phyloP scores from a whole-genome alignment of 2,888 invertebrate genomes.

The Drosophila niveifrons region DNA sequence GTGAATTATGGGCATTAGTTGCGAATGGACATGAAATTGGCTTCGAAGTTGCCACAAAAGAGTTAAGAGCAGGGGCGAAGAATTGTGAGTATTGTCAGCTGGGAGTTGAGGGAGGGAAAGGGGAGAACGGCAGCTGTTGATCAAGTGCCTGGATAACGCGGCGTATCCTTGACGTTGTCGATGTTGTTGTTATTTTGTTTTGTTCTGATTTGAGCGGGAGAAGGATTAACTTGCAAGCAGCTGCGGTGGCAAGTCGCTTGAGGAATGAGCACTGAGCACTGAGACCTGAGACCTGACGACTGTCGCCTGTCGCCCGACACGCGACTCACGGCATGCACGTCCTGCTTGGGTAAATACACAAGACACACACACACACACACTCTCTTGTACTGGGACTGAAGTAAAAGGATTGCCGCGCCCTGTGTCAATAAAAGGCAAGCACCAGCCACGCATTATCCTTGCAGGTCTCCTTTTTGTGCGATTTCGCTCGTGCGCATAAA shows the following conservation, averaged over 20 bases:
- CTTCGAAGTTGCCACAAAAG: slow-evolving; percentile 18
- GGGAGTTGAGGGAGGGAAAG: slow-evolving; percentile 52
- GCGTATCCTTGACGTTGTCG: slow-evolving; percentile 42
- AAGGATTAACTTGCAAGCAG: slow-evolving; percentile 75
- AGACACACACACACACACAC: slow-evolving; percentile 28
- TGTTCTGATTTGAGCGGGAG: slow-evolving; percentile 61
- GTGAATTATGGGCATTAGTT: slow-evolving; percentile 74
- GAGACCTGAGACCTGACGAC: not conserved
- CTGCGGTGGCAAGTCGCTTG: slow-evolving; percentile 42
- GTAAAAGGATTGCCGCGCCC: slow-evolving; percentile 66
- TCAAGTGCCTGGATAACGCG: slow-evolving; percentile 75
- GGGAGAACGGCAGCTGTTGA: slow-evolving; percentile 62
- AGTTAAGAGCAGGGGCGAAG: slow-evolving; percentile 3
- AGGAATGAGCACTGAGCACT: not conserved
- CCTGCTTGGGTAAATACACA: slow-evolving; percentile 58
- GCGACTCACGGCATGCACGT: slow-evolving; percentile 72
- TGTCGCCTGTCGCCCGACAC: slow-evolving; percentile 54
- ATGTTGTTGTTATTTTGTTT: slow-evolving; percentile 39
- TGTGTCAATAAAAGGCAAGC: slow-evolving; percentile 65
- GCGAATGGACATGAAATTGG: slow-evolving; percentile 49
- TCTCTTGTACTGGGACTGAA: not conserved
- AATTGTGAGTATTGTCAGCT: slow-evolving; percentile 55
- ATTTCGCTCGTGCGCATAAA: slow-evolving; percentile 76
- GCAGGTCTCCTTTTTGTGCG: slow-evolving; percentile 48
- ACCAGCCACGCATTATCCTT: slow-evolving; percentile 73